Conservation (phyloP, 2,113 vertebrate genomes). For the Malurus alboscapulatus region DNA sequence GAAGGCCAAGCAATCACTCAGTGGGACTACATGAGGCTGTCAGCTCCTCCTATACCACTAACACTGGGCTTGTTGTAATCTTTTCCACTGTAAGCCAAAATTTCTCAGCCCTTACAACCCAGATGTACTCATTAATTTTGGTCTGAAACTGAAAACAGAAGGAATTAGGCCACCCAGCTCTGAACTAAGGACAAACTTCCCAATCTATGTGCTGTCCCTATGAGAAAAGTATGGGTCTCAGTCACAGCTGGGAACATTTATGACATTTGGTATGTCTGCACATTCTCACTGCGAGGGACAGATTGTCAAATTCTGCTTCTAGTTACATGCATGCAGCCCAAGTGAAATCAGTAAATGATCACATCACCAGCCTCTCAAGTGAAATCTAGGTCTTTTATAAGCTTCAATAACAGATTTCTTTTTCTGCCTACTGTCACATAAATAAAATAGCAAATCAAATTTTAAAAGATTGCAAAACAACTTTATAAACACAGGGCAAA, state of each 20-base stretch:
- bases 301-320: constrained; percentile 55
- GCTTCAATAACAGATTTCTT: constrained; percentile 36
- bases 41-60: constrained; percentile 36
- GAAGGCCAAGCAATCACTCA: constrained; percentile 3
- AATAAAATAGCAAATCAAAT: constrained; percentile 71
- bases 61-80: constrained; percentile 34
- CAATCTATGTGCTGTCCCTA: constrained; percentile 29
- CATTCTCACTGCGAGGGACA: constrained; percentile 56
- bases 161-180: constrained; percentile 58
- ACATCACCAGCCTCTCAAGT: background rate
- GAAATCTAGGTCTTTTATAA: constrained; percentile 62
- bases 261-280: constrained; percentile 63
- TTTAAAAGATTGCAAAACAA: constrained; percentile 62
- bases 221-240: constrained; percentile 43
- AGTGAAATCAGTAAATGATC: constrained; percentile 39
- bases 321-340: constrained; percentile 1
- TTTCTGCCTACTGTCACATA: constrained; percentile 48
- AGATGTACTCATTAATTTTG: constrained; percentile 54
- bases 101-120: constrained; percentile 38
- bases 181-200: constrained; percentile 55
- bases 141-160: constrained; percentile 60
- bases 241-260: constrained; percentile 68
- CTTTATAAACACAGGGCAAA: constrained; percentile 36
- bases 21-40: background rate
- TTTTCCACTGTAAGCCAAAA: constrained; percentile 67